Conservation (phyloP, 1,140 invertebrate genomes). For the Drosophila tristis region DNA sequence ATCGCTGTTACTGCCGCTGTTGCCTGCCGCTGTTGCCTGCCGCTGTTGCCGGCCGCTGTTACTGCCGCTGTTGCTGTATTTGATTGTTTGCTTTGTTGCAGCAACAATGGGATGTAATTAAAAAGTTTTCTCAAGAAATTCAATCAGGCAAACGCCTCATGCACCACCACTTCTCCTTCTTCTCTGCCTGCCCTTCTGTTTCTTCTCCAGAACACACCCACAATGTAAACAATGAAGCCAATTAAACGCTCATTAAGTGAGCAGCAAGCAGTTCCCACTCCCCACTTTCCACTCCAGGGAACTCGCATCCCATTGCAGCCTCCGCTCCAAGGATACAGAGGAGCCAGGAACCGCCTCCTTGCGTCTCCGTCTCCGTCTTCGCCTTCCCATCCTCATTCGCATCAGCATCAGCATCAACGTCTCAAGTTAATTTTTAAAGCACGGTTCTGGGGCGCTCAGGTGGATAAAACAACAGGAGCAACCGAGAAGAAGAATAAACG, state of each 20-base stretch:
- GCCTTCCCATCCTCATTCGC: neutral
- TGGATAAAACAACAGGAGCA: constrained; percentile 45
- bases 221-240: constrained; percentile 76
- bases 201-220: constrained; percentile 35
- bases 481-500: neutral
- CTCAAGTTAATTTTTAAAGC: constrained; percentile 63
- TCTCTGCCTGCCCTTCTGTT: neutral
- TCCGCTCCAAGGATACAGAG: constrained; percentile 23
- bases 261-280: constrained; percentile 22
- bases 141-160: constrained; percentile 53
- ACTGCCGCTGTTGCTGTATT: constrained; percentile 8
- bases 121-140: constrained; percentile 76
- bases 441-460: constrained; percentile 44
- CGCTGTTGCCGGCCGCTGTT: neutral
- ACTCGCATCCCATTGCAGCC: too few relatives aligned
- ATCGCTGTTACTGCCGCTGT: neutral
- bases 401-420: constrained; percentile 34
- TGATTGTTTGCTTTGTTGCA: constrained; percentile 32
- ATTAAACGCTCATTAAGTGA: constrained; percentile 82
- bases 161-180: too few relatives aligned
- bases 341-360: neutral
- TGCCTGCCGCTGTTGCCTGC: too few relatives aligned
- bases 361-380: neutral
- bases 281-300: too few relatives aligned
- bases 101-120: constrained; percentile 74